Base-by-base conservation (phyloP, 2,888 invertebrate species). In the Zygogramma bicolorata region DNA sequence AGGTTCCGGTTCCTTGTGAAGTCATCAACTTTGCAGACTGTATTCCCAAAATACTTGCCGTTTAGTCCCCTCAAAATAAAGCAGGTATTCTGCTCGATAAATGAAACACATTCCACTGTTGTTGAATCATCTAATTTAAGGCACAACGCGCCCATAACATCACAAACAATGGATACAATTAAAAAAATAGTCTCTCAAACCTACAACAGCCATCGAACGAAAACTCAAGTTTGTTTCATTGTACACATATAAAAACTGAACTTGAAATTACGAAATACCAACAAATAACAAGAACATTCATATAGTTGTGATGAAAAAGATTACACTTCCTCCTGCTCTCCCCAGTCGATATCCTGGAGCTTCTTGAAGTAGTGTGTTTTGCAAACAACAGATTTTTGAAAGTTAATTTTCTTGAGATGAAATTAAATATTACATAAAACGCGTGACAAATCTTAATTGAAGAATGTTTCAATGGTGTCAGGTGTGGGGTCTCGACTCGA, bases 301-400 rank as follows among this genome's bases (percentile, higher is more conserved):
- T n/a, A n/a, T n/a, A n/a, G n/a, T n/a, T n/a, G n/a, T n/a, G n/a
- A n/a, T n/a, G n/a, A n/a, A n/a, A n/a, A 13, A 13, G n/a, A 13
- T n/a, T 38, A 38, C 10, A 13, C 38, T 38, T 38, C 38, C 38
- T 38, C 38, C n/a, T n/a, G n/a, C n/a, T 38, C n/a, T 3, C 13
- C 10, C 1, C 1, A 38, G 38, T 34, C 31, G 8, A 31, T 7
- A 18, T 66, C 57, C 13, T 71, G 31, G 10, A 62, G 5, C 15
- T 40, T 22, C 53, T 68, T 31, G 4, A 59, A 10, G 40, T 62
- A 71, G n/a, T n/a, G n/a, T n/a, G n/a, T n/a, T n/a, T n/a, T n/a
- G n/a, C n/a, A n/a, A n/a, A n/a, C n/a, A n/a, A n/a, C n/a, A n/a
- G n/a, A n/a, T n/a, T n/a, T n/a, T n/a, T n/a, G n/a, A n/a, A n/a